Percentiles rank a stretch among this genome's conserved stretches.
phyloP scores from a whole-genome alignment of 2,113 vertebrate genomes.

The Chamaetylas fuelleborni region DNA sequence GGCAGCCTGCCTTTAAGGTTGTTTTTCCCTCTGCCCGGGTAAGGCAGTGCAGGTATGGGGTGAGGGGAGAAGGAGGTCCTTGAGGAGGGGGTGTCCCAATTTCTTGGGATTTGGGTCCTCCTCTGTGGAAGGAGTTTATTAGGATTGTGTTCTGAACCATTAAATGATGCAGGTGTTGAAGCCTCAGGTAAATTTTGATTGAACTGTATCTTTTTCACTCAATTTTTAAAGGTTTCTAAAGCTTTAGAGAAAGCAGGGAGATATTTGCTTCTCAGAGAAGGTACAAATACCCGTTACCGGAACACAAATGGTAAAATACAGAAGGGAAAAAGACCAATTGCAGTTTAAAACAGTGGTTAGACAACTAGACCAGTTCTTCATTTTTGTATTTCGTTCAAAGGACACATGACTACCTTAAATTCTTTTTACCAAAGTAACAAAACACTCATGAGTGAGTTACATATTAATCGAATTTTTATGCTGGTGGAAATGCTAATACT shows the following conservation, averaged over 20 bases:
- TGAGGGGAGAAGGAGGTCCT: not conserved
- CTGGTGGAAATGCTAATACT: not conserved
- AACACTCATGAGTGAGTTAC: not conserved
- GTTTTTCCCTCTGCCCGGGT: not conserved
- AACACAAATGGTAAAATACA: not conserved
- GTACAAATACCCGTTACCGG: not conserved
- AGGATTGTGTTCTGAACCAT: not conserved
- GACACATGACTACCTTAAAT: not conserved
- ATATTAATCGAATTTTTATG: slow-evolving; percentile 15
- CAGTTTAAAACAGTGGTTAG: not conserved
- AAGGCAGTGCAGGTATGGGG: not conserved
- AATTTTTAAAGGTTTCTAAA: not conserved
- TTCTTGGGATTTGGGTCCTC: not conserved
- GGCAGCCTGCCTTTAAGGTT: slow-evolving; percentile 32
- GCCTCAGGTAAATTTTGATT: not conserved
- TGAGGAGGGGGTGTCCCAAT: not conserved
- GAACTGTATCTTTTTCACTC: not conserved
- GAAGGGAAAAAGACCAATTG: not conserved
- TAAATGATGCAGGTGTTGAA: not conserved
- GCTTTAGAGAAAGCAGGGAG: not conserved
- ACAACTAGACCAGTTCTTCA: not conserved
- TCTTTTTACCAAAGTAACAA: not conserved
- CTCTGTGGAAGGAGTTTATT: not conserved
- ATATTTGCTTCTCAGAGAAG: not conserved
- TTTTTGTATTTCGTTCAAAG: not conserved